A percentile compares a stretch with the other conserved stretches of the same genome.
Conservation (phyloP, 2,113 vertebrate species). For the Barnardius zonarius region DNA sequence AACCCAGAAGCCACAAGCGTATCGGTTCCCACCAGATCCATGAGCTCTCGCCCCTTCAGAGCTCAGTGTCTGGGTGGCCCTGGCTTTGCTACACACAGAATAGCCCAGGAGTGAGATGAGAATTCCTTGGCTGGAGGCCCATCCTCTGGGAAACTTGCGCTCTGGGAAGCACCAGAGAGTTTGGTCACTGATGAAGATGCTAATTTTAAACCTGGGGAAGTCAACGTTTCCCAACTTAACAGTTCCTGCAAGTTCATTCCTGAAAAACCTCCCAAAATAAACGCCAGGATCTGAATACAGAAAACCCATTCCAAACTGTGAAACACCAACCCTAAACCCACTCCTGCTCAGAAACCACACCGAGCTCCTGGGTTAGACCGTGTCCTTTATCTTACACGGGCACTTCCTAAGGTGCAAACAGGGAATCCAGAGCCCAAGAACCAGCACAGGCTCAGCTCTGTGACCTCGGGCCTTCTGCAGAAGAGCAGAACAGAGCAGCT, state of each 20-base stretch:
- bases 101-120: background rate
- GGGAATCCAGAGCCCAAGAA: background rate
- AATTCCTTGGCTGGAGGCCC: background rate
- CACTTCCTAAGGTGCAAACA: background rate
- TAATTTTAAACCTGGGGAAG: background rate
- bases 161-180: background rate
- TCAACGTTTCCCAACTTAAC: background rate
- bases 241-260: background rate
- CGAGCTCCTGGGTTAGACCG: background rate
- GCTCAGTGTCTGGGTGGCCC: background rate
- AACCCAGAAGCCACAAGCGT: fast-evolving
- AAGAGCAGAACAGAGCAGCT: background rate
- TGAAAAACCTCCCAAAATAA: background rate
- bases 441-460: background rate
- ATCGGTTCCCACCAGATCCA: background rate
- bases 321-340: fast-evolving
- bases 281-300: background rate
- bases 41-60: background rate
- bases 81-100: background rate
- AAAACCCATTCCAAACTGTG: background rate
- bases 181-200: background rate
- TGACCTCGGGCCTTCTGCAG: fast-evolving
- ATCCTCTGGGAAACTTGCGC: background rate
- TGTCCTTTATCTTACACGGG: fast-evolving
- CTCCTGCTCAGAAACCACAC: fast-evolving